phyloP scores from a whole-genome alignment of 2,113 vertebrate species.

The Ochotona curzoniae region DNA sequence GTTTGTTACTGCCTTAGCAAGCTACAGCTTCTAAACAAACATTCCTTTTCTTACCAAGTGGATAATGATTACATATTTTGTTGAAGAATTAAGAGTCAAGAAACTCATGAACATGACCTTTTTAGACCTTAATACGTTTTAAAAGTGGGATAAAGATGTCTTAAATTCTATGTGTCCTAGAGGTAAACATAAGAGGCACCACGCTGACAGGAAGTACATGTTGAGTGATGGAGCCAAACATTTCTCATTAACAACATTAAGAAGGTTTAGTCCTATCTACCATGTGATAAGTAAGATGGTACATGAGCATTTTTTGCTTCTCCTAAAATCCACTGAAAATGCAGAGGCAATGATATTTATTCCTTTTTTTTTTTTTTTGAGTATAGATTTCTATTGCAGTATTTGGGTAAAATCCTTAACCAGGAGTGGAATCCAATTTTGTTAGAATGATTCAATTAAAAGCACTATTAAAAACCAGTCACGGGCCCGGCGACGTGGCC shows the following conservation, averaged over 20 bases:
- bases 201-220: conserved; percentile 85
- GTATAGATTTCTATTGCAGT: background rate
- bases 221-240: background rate
- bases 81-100: conserved; percentile 49
- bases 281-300: background rate
- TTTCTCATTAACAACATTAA: conserved; percentile 58
- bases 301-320: background rate
- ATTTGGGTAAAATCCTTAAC: background rate
- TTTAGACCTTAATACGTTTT: conserved; percentile 81
- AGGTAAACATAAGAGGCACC: conserved; percentile 86
- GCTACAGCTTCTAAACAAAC: conserved; percentile 77
- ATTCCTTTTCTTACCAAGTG: conserved; percentile 84
- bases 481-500: no score
- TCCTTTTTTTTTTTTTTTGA: conserved; percentile 34
- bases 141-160: conserved; percentile 77
- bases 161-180: conserved; percentile 86
- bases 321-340: background rate
- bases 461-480: background rate
- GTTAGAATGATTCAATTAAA: background rate
- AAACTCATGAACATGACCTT: conserved; percentile 85
- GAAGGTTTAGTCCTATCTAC: conserved; percentile 58
- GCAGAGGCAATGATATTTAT: background rate
- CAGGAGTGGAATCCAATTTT: background rate
- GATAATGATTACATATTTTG: conserved; percentile 90
- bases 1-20: conserved; percentile 84